A percentile compares a stretch with the other conserved stretches of the same genome.
These are phyloP conservation scores for Gymnothorax javanicus DNA, from an alignment of 2,797 vertebrate species.

Conservation along the genomic window DNA sequence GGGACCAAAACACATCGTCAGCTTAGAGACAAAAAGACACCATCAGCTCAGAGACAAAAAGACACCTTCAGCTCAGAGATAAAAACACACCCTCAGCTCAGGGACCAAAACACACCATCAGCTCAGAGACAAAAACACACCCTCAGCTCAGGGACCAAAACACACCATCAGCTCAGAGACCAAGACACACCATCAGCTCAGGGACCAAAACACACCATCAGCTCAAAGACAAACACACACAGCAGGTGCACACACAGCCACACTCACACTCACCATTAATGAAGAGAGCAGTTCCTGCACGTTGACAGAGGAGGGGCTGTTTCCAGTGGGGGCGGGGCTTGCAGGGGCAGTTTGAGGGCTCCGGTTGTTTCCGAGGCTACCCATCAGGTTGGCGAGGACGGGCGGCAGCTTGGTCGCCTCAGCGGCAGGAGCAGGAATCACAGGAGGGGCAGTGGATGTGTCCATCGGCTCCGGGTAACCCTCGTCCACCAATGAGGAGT, in stretches of 20 bases:
- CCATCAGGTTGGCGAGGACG: slow-evolving; percentile 91
- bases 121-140: too few relatives aligned
- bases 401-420: slow-evolving; percentile 88
- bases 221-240: not conserved
- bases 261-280: slow-evolving; percentile 79
- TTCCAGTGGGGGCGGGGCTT: slow-evolving; percentile 48
- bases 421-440: slow-evolving; percentile 54
- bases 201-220: too few relatives aligned
- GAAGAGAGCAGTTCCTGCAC: slow-evolving; percentile 94
- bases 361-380: slow-evolving; percentile 77
- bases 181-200: too few relatives aligned
- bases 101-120: too few relatives aligned
- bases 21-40: not conserved
- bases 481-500: slow-evolving; percentile 78
- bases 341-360: slow-evolving; percentile 69
- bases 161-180: too few relatives aligned
- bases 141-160: too few relatives aligned
- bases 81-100: not conserved
- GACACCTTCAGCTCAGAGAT: not conserved
- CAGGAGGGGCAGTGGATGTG: slow-evolving; percentile 52
- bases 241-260: not conserved
- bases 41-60: not conserved
- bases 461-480: slow-evolving; percentile 78
- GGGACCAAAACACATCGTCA: not conserved
- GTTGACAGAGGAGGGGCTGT: slow-evolving; percentile 72